Evolutionary conservation across 2,888 invertebrate genomes (phyloP), one percentile per base, ranked within the genome.

Genomic region (Acanthococcus lagerstroemiae): DNA sequence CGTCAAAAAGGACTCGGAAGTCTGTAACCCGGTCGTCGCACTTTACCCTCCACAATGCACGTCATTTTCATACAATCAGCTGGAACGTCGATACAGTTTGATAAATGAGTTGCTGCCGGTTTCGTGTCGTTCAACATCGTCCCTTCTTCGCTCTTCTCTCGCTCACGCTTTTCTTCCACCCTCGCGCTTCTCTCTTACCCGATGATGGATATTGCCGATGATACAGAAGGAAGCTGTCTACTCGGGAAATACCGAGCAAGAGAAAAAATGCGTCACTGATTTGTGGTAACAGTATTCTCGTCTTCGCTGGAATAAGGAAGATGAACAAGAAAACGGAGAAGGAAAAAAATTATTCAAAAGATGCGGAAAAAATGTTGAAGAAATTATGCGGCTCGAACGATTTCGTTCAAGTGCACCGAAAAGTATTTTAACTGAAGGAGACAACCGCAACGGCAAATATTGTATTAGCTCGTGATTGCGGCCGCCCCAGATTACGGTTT

Each of bases 31-130:
- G 12, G 37, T 37, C 37, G 37, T 37, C 12, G 12, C 12, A n/a
- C 37, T 37, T 37, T 37, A n/a, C n/a, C n/a, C n/a, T n/a, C n/a
- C n/a, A 37, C 37, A 37, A n/a, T n/a, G 12, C 12, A 37, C 25
- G 46, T 45, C 46, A 58, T 58, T 58, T 58, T 44, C 45, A 58
- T n/a, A 45, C 44, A 15, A 46, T 58, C 58, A 58, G 44, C 46
- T 22, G 44, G 15, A 22, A 7, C 7, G 57, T 50, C 50, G 21
- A 21, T 45, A 25, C 9, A 45, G 25, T 58, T 44, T 58, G 58
- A 58, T 58, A 58, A 58, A 58, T 58, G 58, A 58, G 58, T 58
- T 46, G 17, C 21, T 22, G 56, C 25, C 27, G 55, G 55, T 37
- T 22, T 56, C 37, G 30, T 58, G 58, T 58, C 58, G 45, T 25